phyloP scores from a whole-genome alignment of 2,888 invertebrate genomes.

The Sarcophaga carnaria region DNA sequence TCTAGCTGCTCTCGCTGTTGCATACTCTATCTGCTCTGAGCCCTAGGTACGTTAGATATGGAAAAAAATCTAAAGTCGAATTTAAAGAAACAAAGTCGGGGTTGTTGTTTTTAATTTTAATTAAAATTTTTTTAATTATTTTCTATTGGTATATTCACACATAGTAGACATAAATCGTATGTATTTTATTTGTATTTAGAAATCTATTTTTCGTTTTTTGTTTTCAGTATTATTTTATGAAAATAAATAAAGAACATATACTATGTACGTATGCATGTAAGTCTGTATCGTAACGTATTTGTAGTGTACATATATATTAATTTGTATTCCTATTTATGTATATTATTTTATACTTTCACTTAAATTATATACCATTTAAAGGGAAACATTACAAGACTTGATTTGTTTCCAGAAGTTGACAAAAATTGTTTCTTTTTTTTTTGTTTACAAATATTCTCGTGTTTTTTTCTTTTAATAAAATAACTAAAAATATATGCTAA shows the following conservation, averaged over 20 bases:
- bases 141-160: constrained; percentile 50
- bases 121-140: constrained; percentile 55
- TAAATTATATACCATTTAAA: constrained; percentile 11
- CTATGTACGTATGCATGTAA: background rate
- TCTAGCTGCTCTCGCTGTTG: too few species aligned
- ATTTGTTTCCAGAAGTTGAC: constrained; percentile 1
- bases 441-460: too few species aligned
- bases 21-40: too few species aligned
- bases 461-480: background rate
- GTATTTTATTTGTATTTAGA: constrained; percentile 12
- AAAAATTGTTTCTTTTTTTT: too few species aligned
- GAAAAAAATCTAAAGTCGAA: too few species aligned
- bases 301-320: too few species aligned
- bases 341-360: constrained; percentile 26
- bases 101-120: background rate
- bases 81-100: background rate
- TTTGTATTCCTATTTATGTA: constrained; percentile 6
- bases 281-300: too few species aligned
- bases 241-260: constrained; percentile 53
- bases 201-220: constrained; percentile 30
- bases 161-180: constrained; percentile 51
- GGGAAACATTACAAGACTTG: constrained; percentile 2
- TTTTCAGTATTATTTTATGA: constrained; percentile 33
- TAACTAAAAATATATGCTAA: background rate
- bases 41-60: too few species aligned